Evolutionary conservation across 2,888 invertebrate genomes (phyloP).

Genomic region (Drosophila robusta): DNA sequence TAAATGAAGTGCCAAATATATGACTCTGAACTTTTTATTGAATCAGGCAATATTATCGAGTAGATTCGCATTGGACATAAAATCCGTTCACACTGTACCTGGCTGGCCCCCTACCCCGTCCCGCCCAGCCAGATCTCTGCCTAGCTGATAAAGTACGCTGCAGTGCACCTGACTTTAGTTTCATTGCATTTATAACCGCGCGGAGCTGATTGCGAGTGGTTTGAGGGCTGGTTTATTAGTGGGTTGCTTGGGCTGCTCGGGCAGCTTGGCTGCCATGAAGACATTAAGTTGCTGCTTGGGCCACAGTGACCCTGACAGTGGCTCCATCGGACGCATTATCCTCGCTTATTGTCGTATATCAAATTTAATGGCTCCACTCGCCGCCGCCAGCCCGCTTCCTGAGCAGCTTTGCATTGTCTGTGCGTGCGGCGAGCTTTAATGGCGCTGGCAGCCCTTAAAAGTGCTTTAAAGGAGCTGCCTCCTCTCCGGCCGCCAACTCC

Average conservation of each 20-base stretch:
- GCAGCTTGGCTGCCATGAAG: conserved; percentile 15
- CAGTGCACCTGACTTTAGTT: conserved; percentile 44
- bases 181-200: conserved; percentile 7
- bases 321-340: conserved; percentile 57
- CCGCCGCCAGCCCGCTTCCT: conserved; percentile 51
- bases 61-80: too few species aligned
- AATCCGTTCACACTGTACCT: too few species aligned
- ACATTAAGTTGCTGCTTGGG: conserved; percentile 32
- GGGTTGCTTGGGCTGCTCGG: background rate
- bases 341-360: conserved; percentile 78
- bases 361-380: conserved; percentile 70
- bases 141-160: conserved; percentile 9
- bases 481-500: background rate
- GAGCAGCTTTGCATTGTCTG: conserved; percentile 49
- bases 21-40: too few species aligned
- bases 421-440: conserved; percentile 60
- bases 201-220: conserved; percentile 6
- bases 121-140: background rate
- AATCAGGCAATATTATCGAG: too few species aligned
- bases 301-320: conserved; percentile 13
- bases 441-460: conserved; percentile 28
- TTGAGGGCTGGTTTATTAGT: conserved; percentile 31
- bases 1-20: too few species aligned
- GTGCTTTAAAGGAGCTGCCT: conserved; percentile 25
- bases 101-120: too few species aligned